Evolutionary conservation across 1,140 invertebrate genomes (phyloP), one percentile per base, ranked within the genome.

Genomic region (Aphelinus certus): DNA sequence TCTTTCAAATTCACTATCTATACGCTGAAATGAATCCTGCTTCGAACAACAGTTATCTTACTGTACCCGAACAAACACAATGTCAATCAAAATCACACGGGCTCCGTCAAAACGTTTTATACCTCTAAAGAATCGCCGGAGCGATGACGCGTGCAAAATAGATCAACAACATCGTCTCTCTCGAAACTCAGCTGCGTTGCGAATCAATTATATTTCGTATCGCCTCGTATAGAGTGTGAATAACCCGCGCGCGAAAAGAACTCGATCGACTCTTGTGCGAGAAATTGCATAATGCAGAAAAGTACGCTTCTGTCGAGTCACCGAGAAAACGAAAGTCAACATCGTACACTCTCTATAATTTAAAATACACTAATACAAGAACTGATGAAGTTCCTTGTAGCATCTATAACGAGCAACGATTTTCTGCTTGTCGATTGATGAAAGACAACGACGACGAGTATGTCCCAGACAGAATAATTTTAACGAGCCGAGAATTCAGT

Each of bases 401-500:
- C 26, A 26, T 26, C 26, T 26, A 26, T 26, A 26, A 26, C 26
- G 26, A 26, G 26, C 26, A 26, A 26, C 26, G 26, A 26, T 26
- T 26, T 26, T 26, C 26, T 26, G 26, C 26, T 0, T 26, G 26
- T 26, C 26, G 26, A 26, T 26, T 26, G 26, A 26, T 26, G 26
- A 26, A 26, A 26, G 26, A 26, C 26, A 26, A 26, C 26, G 26
- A 26, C 26, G 26, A 26, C 26, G 26, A 26, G 26, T 26, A 26
- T 26, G 26, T 26, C 26, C 26, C 26, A 26, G 26, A 26, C 26
- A 26, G 26, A 26, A 26, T 26, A 81, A 81, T 74, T 69, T 81
- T 60, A 70, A 77, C 55, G 76, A 70, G 10, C 55, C 58, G 3
- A 76, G 68, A 60, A 78, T 75, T 10, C 73, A 75, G 55, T 42